Conservation (phyloP, 2,888 invertebrate species). For the Parthenolecanium corni region DNA sequence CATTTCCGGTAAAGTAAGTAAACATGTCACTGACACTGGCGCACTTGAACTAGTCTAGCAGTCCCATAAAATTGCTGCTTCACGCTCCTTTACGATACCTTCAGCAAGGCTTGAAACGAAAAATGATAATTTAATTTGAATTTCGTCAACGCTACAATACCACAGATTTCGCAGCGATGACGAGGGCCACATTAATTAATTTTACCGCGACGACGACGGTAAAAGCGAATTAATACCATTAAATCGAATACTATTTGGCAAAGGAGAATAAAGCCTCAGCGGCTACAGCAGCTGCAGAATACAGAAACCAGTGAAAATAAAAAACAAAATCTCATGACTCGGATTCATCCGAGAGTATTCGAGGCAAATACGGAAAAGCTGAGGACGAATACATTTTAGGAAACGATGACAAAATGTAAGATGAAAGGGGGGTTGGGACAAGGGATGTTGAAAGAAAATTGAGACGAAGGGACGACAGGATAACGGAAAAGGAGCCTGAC, state of each 20-base stretch:
- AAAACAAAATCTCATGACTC: too few species aligned
- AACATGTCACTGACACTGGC: too few species aligned
- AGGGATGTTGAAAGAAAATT: background rate
- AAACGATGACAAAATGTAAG: background rate
- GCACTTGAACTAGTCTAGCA: too few species aligned
- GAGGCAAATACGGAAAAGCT: background rate
- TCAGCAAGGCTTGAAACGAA: conserved; percentile 9
- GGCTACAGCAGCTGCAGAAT: background rate
- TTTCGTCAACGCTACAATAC: conserved; percentile 17
- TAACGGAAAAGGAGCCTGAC: conserved; percentile 17
- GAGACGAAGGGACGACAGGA: conserved; percentile 7
- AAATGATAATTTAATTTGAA: conserved; percentile 25
- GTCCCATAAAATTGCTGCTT: too few species aligned
- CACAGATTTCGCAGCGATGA: conserved; percentile 21
- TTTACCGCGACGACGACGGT: conserved; percentile 16
- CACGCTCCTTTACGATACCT: background rate
- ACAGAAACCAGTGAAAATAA: too few species aligned
- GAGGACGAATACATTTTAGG: too few species aligned
- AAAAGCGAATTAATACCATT: conserved; percentile 24
- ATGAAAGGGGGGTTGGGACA: background rate
- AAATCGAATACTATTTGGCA: conserved; percentile 23
- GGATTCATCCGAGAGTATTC: too few species aligned
- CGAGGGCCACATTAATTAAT: conserved; percentile 24
- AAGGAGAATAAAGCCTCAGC: background rate
- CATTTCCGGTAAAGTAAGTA: too few species aligned